phyloP scores from a whole-genome alignment of 2,888 invertebrate genomes.

The Uropetala carovei region DNA sequence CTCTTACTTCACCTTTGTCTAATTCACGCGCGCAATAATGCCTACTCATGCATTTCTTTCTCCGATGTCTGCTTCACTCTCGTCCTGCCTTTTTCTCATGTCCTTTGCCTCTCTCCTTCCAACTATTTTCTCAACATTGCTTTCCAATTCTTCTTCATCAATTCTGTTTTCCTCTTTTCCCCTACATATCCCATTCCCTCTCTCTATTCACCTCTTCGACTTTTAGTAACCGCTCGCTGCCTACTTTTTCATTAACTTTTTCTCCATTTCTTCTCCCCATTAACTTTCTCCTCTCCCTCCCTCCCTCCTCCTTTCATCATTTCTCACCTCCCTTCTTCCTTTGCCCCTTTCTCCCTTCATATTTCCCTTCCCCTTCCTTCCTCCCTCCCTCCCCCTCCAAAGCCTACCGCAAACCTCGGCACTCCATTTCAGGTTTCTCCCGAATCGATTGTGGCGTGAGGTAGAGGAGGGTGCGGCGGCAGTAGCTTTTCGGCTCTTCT shows the following conservation, averaged over 20 bases:
- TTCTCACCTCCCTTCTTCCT: neutral
- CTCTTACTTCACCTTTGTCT: no score
- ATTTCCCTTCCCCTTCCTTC: neutral
- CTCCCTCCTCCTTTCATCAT: neutral
- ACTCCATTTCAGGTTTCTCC: conserved; percentile 43
- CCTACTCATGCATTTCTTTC: no score
- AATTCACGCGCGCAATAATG: no score
- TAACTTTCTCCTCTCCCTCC: no score
- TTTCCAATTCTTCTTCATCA: no score
- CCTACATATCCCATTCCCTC: no score
- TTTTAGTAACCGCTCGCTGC: neutral
- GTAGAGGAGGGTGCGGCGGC: neutral
- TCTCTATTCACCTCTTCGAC: neutral
- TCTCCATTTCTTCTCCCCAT: neutral
- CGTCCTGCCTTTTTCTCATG: no score
- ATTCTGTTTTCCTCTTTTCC: no score
- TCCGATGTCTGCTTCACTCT: no score
- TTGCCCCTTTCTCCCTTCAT: neutral
- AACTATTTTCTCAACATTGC: no score
- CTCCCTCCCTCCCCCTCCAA: neutral
- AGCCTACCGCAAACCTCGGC: conserved; percentile 26
- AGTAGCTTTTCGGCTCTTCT: neutral
- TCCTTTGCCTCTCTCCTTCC: no score
- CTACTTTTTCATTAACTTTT: neutral
- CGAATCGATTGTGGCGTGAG: conserved; percentile 48